Base-by-base conservation (phyloP, 2,888 invertebrate genomes). In the Drosophila colorata region DNA sequence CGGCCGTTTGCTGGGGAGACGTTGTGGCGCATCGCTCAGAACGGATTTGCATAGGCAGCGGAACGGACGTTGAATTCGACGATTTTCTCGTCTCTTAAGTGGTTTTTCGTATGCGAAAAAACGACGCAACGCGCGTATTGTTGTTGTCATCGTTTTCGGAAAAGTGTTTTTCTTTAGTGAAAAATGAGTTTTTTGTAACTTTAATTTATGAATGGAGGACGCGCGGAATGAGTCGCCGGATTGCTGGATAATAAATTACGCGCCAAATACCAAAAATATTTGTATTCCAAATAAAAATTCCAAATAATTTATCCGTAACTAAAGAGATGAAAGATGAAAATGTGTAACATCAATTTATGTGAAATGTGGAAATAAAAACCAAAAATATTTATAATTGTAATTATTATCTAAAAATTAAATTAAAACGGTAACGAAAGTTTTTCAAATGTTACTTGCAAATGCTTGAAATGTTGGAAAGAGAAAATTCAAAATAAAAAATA, bases 1-100 rank as follows among this genome's bases (percentile, higher is more conserved):
- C 16, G 43, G 44, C 20, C 57, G 47, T 43, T 43, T 38, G 63
- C 35, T 47, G 47, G 33, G 40, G 13, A 23, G 3, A 2, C 48
- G 65, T n/a, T 20, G 41, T 23, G 25, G 13, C 63, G 52, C 59
- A 60, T 55, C 52, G 67, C 18, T 88, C 75, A 88, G 90, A 86
- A 73, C 78, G 69, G 74, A 81, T 88, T 88, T 80, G 90, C 87
- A 86, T 89, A 61, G 63, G 58, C 56, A 68, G 70, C 78, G 63
- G 49, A 61, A 51, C 89, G 84, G 78, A 87, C 84, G 87, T 68
- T 51, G 53, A 8, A 44, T 47, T 52, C 59, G 47, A 8, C 16
- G 44, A 14, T 13, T 60, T 31, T n/a, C n/a, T 1, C 41, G 20
- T 37, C 33, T 35, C 37, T 56, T 58, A 51, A 53, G 37, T 25